Base-by-base conservation (phyloP, 2,113 vertebrate genomes). In the Perca schrenkii region DNA sequence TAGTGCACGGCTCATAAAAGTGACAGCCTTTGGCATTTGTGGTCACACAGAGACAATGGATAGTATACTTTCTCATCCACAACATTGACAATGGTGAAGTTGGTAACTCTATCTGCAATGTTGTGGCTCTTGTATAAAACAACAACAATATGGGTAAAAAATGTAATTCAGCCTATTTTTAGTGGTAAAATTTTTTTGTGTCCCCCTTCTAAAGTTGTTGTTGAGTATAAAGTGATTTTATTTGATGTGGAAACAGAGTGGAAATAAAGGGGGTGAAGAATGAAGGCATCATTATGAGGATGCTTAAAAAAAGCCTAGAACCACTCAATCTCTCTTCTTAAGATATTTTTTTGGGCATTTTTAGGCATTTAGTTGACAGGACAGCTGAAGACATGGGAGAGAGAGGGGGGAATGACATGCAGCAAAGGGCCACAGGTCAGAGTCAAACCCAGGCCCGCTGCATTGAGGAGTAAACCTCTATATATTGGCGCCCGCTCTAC, bases 11-110 rank as follows among this genome's bases (percentile, higher is more conserved):
- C 69, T 80, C 77, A 56, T 87, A 61, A 86, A 86, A 78, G 53
- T 78, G 60, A 4, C 61, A 80, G 47, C 82, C 57, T 50, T 53
- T 11, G 46, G 82, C 65, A 63, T 82, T 82, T 87, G 74, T 58
- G 73, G 87, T 86, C 52, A 52, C 72, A 71, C 47, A 19, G 58
- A 80, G 79, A 93, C 89, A 91, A 90, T 83, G 77, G 75, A 46
- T 25, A 13, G 63, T 83, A 60, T 84, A 40, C 19, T 53, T 71
- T 78, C 71, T 66, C 73, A 77, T 58, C 64, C 69, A 56, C 40
- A 84, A 65, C 25, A 57, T 16, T 66, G 40, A 58, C 17, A 34
- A 57, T 31, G 61, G 74, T 54, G 28, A 71, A 82, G 62, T 57
- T 50, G 13, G 79, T 71, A 90, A 88, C 86, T 85, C 73, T 63